Base-by-base conservation (phyloP, 2,113 vertebrate species). In the Lota lota region DNA sequence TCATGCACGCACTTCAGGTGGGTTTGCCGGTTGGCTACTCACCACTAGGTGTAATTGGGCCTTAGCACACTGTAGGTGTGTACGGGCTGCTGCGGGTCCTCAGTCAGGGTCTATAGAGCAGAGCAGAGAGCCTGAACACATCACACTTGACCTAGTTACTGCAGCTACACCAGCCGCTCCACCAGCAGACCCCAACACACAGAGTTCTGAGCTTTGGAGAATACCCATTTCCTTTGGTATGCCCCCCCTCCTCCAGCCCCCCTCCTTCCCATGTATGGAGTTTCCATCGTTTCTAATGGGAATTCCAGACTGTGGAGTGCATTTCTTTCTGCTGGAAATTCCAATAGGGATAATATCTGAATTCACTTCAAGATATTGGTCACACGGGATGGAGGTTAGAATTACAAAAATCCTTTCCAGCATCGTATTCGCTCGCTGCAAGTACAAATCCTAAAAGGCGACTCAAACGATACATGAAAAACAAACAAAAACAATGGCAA, bases 111-210 rank as follows among this genome's bases (percentile, higher is more conserved):
- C 65, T 61, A 65, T 75, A 66, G 28, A 33, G 28, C 28, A 33
- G 40, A 5, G 7, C 11, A 12, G 63, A 20, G 77, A 69, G 61
- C 64, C 75, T 79, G 66, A 50, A 72, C 75, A 85, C 78, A 81
- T 86, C 83, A 78, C 81, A 81, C 81, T 22, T 87, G 87, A 88
- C 86, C 88, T 83, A 88, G 77, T 88, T 88, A 75, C 74, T 66
- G 40, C 66, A 74, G 78, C 78, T 70, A 50, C 77, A 80, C 77
- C 79, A 77, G 70, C 67, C 73, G 76, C 71, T 75, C 2, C 40
- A 14, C 40, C 40, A 47, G 12, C 40, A 14, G 40, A 47, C 40
- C 40, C 12, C 10, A 47, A 47, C 40, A 75, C 78, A 73, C 65
- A 70, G 70, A 82, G 72, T 85, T 74, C 59, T 64, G 67, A 79